phyloP scores from a whole-genome alignment of 2,888 invertebrate genomes.

The Zygothrica quintamaculata region DNA sequence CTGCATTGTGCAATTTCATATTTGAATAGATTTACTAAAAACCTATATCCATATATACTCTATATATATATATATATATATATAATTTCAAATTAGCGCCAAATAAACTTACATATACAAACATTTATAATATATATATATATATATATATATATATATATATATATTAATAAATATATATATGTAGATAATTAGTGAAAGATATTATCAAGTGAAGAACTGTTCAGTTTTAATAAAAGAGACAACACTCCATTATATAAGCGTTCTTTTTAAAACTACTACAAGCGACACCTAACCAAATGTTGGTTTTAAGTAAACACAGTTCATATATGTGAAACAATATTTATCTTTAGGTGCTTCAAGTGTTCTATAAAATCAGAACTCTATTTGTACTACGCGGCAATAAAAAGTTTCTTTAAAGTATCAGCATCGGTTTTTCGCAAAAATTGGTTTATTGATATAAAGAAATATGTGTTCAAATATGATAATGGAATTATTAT shows the following conservation, averaged over 20 bases:
- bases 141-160: conserved; percentile 20
- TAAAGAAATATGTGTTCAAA: too few species aligned
- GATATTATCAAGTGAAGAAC: conserved; percentile 49
- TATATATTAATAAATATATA: conserved; percentile 27
- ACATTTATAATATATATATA: conserved; percentile 17
- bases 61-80: conserved; percentile 60
- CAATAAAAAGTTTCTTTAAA: too few species aligned
- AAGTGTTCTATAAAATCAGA: too few species aligned
- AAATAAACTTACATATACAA: conserved; percentile 70
- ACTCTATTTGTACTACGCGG: too few species aligned
- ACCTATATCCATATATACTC: conserved; percentile 45
- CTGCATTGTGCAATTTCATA: conserved; percentile 49
- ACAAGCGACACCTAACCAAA: neutral
- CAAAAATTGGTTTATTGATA: too few species aligned
- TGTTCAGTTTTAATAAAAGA: conserved; percentile 58
- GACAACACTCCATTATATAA: conserved; percentile 21
- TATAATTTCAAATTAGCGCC: conserved; percentile 71
- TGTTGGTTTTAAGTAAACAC: too few species aligned
- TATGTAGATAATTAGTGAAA: conserved; percentile 21
- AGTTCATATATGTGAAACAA: too few species aligned
- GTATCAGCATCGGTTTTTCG: too few species aligned
- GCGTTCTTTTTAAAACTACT: neutral
- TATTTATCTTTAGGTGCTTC: too few species aligned
- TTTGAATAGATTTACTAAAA: conserved; percentile 50
- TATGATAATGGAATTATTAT: too few species aligned